Evolutionary conservation across 2,888 invertebrate species (phyloP), one percentile per base, ranked within the genome.

Genomic region (Poecilobothrus nobilitatus): DNA sequence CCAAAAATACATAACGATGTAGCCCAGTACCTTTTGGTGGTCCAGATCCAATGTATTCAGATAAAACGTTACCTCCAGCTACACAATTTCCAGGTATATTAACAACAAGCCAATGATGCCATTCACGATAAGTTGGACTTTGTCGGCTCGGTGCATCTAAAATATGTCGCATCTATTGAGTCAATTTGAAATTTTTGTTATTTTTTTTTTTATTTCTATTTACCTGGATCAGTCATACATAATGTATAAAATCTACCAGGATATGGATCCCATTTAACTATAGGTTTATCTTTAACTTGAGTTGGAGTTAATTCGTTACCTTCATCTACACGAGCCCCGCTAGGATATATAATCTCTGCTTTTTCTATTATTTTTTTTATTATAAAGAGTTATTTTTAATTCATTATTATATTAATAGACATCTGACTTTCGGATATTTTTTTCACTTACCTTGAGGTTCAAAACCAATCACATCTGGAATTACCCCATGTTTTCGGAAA

Each of bases 101-200:
- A 34, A 87, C 91, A 1, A 96, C 91, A n/a, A 95, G 81, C 95
- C 95, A 96, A 79, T 96, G 95, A 77, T 91, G 91, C 90, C 91
- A 95, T 81, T 96, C 95, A 44, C 95, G 86, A 79, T 86, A 89
- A 73, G 84, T 90, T 0, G 94, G 95, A 12, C 90, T 86, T 63
- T 85, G 80, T 68, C 95, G 88, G 74, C 90, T 91, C 0, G 96
- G 96, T 12, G 95, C 95, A 84, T 97, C 96, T 3, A 5, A 4
- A 27, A n/a, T 7, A 53, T 27, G 2, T 27, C 5, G 27, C 5
- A 27, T 27, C 3, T 27, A 5, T 27, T 27, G 5, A 4, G 2
- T 27, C 2, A 4, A 27, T 27, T 5, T 27, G 3, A 27, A 27
- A 27, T 27, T 27, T 27, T 5, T 27, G 5, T 27, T 27, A 27